Conservation (phyloP, 1,140 invertebrate species). For the Bradynema listronoti region DNA sequence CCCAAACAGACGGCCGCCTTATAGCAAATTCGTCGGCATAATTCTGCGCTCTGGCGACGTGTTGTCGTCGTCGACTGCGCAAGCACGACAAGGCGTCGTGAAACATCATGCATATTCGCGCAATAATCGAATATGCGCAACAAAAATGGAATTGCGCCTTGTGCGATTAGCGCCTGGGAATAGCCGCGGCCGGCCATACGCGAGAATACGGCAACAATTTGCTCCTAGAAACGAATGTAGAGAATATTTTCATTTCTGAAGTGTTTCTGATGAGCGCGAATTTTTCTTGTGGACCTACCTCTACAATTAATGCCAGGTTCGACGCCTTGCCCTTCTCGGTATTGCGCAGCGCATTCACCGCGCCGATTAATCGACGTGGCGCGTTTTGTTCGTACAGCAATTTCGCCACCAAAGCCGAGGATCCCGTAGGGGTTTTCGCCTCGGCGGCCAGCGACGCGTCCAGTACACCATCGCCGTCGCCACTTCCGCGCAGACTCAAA, state of each 20-base stretch:
- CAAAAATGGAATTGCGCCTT: constrained; percentile 27
- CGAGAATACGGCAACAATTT: constrained; percentile 25
- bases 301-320: no score
- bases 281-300: no score
- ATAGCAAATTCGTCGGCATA: constrained; percentile 9
- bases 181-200: constrained; percentile 26
- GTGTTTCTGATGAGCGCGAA: no score
- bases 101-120: background rate
- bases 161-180: constrained; percentile 15
- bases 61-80: no score
- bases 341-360: background rate
- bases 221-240: background rate
- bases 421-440: no score
- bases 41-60: background rate
- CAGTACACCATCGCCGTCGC: no score
- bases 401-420: no score
- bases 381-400: constrained; percentile 24
- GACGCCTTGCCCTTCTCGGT: no score
- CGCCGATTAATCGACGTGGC: constrained; percentile 13
- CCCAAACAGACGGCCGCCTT: constrained; percentile 27
- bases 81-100: no score
- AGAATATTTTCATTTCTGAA: constrained; percentile 17
- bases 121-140: constrained; percentile 14
- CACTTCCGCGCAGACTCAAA: constrained; percentile 17
- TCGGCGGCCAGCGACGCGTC: constrained; percentile 10